A percentile compares a stretch with the other conserved stretches of the same genome.
These are phyloP conservation scores for Takifugu bimaculatus DNA, from an alignment of 2,113 vertebrate genomes.

Conservation along the genomic window DNA sequence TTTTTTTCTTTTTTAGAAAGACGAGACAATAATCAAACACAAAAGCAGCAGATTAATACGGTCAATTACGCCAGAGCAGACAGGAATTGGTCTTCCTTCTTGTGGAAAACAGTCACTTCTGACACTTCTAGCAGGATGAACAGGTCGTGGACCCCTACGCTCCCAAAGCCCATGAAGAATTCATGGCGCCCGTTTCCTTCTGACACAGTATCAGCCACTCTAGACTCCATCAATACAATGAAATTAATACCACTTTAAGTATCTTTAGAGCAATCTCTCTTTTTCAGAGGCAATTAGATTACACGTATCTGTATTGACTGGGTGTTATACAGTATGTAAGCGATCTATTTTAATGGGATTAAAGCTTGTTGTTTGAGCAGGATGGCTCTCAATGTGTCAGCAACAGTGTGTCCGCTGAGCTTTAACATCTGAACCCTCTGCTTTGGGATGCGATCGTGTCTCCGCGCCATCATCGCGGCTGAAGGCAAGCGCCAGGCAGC, in stretches of 20 bases:
- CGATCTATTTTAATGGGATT: conserved; percentile 71
- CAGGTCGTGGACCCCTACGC: conserved; percentile 49
- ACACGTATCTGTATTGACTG: conserved; percentile 62
- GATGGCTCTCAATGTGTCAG: conserved; percentile 25
- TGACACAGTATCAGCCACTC: conserved; percentile 49
- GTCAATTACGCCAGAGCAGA: no score
- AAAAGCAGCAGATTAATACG: no score
- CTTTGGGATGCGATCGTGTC: conserved; percentile 8
- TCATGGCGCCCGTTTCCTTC: conserved; percentile 48
- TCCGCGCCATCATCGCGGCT: background rate
- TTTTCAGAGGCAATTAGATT: conserved; percentile 66
- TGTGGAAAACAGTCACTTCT: background rate
- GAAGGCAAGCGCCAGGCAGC: background rate
- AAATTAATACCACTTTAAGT: conserved; percentile 67
- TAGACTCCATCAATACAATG: conserved; percentile 54
- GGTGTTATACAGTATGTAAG: conserved; percentile 64
- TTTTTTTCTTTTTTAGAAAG: no score
- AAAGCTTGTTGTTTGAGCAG: conserved; percentile 46
- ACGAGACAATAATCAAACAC: no score
- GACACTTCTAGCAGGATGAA: conserved; percentile 33
- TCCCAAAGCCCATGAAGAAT: conserved; percentile 53
- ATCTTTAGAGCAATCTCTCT: conserved; percentile 63
- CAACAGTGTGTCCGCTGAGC: conserved; percentile 18
- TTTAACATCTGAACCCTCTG: conserved; percentile 34
- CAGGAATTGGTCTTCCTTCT: background rate